phyloP scores from a whole-genome alignment of 2,888 invertebrate genomes.

The Acrobasis suavella region DNA sequence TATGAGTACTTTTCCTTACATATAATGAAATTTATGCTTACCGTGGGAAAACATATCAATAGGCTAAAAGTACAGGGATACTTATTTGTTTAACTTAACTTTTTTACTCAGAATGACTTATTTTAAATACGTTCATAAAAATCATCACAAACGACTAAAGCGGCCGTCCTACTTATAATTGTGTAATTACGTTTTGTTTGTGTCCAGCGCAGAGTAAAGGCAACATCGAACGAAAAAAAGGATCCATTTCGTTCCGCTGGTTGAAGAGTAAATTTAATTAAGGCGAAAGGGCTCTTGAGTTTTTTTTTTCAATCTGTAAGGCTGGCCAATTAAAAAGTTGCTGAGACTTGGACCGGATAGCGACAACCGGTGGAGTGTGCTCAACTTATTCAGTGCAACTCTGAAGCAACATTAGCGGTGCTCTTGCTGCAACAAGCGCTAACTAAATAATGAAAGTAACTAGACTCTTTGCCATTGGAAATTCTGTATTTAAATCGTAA shows the following conservation, averaged over 20 bases:
- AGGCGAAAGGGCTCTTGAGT: constrained; percentile 63
- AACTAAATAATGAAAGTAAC: constrained; percentile 41
- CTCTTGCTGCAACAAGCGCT: constrained; percentile 36
- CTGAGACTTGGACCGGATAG: constrained; percentile 58
- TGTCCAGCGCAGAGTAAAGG: constrained; percentile 46
- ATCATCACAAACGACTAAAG: constrained; percentile 21
- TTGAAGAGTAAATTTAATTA: constrained; percentile 73
- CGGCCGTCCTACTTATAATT: constrained; percentile 44
- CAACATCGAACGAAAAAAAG: constrained; percentile 50
- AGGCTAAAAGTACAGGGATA: background rate
- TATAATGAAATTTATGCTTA: too few species aligned
- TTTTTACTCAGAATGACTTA: background rate
- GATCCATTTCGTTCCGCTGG: constrained; percentile 56
- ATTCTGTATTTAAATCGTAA: constrained; percentile 32
- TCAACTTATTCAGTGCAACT: constrained; percentile 53
- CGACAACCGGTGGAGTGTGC: constrained; percentile 62
- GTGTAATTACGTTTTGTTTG: constrained; percentile 50
- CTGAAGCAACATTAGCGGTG: constrained; percentile 48
- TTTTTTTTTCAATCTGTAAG: constrained; percentile 70
- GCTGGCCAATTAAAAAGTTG: constrained; percentile 76
- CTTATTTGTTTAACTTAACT: background rate
- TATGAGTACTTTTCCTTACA: too few species aligned
- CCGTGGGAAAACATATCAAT: background rate
- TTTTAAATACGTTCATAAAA: constrained; percentile 25
- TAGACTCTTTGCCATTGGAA: constrained; percentile 29